Conservation (phyloP, 2,888 invertebrate species). For the Elegia similella region DNA sequence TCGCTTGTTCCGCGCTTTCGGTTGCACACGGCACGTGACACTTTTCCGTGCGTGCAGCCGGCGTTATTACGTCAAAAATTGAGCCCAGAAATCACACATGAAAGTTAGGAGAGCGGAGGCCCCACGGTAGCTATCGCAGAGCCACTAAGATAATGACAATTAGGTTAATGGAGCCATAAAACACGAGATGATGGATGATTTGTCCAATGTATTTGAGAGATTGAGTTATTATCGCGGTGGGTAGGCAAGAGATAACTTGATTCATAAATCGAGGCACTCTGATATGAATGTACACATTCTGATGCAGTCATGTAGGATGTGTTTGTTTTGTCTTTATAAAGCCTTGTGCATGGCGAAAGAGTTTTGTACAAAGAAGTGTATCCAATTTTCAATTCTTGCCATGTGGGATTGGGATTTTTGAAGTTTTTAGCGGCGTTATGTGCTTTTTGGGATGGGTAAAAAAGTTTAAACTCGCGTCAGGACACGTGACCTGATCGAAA, state of each 20-base stretch:
- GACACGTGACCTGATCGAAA: too few species aligned
- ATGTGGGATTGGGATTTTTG: too few species aligned
- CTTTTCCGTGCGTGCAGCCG: too few species aligned
- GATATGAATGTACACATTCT: background rate
- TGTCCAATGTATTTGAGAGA: slow-evolving; percentile 14
- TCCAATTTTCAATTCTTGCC: too few species aligned
- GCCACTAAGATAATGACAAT: slow-evolving; percentile 16
- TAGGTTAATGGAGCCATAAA: slow-evolving; percentile 17
- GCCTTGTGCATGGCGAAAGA: too few species aligned
- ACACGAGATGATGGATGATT: slow-evolving; percentile 17
- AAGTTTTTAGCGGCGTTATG: too few species aligned
- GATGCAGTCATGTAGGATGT: background rate
- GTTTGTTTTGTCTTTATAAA: background rate
- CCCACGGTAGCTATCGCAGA: slow-evolving; percentile 2
- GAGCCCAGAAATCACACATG: background rate
- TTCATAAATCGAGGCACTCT: background rate
- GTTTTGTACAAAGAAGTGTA: too few species aligned
- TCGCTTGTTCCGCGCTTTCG: too few species aligned
- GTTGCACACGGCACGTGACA: too few species aligned
- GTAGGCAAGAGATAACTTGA: background rate
- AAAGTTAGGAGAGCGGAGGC: background rate
- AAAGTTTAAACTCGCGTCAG: too few species aligned
- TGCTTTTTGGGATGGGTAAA: too few species aligned
- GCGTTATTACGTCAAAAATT: too few species aligned
- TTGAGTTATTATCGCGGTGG: slow-evolving; percentile 8